Evolutionary conservation across 2,113 vertebrate species (phyloP).

Genomic region (Nanorana parkeri): DNA sequence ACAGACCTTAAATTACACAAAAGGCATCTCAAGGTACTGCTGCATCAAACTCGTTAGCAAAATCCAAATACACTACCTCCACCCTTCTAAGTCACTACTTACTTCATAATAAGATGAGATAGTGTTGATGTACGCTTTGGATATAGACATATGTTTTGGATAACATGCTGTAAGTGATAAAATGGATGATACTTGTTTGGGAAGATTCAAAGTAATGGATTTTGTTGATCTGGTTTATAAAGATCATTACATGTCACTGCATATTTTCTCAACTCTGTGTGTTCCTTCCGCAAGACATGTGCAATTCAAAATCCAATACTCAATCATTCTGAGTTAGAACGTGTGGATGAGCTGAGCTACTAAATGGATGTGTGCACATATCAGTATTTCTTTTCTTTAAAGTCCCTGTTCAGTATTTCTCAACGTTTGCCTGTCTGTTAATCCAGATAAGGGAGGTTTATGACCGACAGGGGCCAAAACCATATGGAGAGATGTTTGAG

Average conservation of each 20-base stretch:
- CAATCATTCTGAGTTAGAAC: slow-evolving; percentile 40
- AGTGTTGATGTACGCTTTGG: too few relatives aligned
- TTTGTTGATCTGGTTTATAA: slow-evolving; percentile 42
- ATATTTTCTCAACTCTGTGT: slow-evolving; percentile 26
- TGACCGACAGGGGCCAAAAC: background rate
- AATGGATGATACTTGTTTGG: slow-evolving; percentile 9
- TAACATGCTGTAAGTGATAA: slow-evolving; percentile 36
- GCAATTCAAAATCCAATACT: slow-evolving; percentile 52
- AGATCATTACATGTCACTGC: slow-evolving; percentile 46
- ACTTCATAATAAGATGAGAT: too few relatives aligned
- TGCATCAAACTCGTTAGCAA: too few relatives aligned
- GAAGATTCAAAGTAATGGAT: slow-evolving; percentile 48
- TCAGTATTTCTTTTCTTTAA: too few relatives aligned
- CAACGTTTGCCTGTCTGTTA: background rate
- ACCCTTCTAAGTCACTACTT: too few relatives aligned
- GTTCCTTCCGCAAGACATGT: slow-evolving; percentile 18
- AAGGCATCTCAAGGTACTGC: too few relatives aligned
- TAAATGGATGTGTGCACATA: slow-evolving; percentile 6
- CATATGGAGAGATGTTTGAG: background rate
- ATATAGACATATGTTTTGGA: slow-evolving; percentile 1
- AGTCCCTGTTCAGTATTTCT: too few relatives aligned
- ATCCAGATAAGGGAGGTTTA: background rate
- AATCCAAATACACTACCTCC: too few relatives aligned
- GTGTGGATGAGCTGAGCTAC: slow-evolving; percentile 28
- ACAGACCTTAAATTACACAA: too few relatives aligned